Percentiles rank a stretch among this genome's conserved stretches.
Evolutionary conservation across 2,888 invertebrate genomes (phyloP).

Genomic region (Tortrix viridana): DNA sequence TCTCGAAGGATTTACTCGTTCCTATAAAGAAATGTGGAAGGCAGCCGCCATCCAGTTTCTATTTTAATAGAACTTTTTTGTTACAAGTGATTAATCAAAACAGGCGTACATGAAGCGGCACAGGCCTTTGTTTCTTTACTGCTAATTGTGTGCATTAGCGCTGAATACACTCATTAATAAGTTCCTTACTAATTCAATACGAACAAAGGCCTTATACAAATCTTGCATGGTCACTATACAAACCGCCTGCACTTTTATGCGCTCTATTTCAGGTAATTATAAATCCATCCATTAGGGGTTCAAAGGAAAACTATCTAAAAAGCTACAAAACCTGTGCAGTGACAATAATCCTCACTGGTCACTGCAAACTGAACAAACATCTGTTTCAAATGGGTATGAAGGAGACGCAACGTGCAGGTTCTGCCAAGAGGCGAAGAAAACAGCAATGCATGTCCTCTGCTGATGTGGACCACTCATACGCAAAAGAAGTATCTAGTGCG

Average conservation of each 20-base stretch:
- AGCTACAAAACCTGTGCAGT: too few relatives aligned
- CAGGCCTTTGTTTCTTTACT: slow-evolving; percentile 45
- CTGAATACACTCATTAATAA: slow-evolving; percentile 60
- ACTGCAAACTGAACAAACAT: too few relatives aligned
- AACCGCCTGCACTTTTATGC: slow-evolving; percentile 42
- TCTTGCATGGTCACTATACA: slow-evolving; percentile 53
- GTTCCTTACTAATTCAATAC: slow-evolving; percentile 56
- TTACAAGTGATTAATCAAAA: slow-evolving; percentile 18
- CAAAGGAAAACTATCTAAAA: too few relatives aligned
- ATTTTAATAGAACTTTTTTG: slow-evolving; percentile 6
- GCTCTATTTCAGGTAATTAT: background rate
- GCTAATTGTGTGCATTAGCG: slow-evolving; percentile 61
- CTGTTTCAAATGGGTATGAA: too few relatives aligned
- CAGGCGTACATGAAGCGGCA: slow-evolving; percentile 38
- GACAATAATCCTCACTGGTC: too few relatives aligned
- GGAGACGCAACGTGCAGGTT: too few relatives aligned
- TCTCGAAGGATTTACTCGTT: too few relatives aligned
- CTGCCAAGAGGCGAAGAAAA: too few relatives aligned
- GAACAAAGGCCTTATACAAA: slow-evolving; percentile 66
- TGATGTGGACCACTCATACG: too few relatives aligned
- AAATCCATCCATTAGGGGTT: too few relatives aligned
- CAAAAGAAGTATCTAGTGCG: too few relatives aligned
- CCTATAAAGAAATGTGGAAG: slow-evolving; percentile 40
- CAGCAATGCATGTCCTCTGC: too few relatives aligned
- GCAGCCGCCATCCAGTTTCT: slow-evolving; percentile 25